Base-by-base conservation (phyloP, 1,140 invertebrate genomes). In the Drosophila teissieri region DNA sequence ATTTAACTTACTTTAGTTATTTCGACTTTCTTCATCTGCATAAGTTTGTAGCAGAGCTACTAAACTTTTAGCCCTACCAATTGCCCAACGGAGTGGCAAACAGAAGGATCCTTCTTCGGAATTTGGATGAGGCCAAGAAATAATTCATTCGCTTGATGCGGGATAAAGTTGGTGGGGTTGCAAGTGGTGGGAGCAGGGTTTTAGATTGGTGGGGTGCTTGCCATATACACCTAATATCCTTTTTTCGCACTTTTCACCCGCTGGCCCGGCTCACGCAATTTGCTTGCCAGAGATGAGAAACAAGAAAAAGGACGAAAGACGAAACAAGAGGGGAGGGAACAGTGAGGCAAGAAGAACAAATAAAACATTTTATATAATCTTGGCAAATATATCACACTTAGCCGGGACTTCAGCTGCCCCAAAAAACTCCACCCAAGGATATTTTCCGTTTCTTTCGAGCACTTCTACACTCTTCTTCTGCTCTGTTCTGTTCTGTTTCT, bases 291-390 rank as follows among this genome's bases (percentile, higher is more conserved):
- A 67, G 54, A 73, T 56, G 56, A 55, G 52, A 80, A 62, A 64
- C 65, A 72, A 67, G 63, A 60, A 57, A 24, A 60, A 51, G 49
- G 44, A 44, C 37, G 19, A 42, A 51, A 54, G 44, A 44, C 37
- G 19, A 42, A 62, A 34, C 19, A 44, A 56, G 57, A 63, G 52
- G 56, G n/a, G 39, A 67, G 31, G 45, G 19, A 42, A 44, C 51
- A 61, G 78, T 58, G 64, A 19, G 19, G 70, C 67, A 88, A 73
- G 58, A 80, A 83, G 70, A 89, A 89, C 77, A 90, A 91, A 91
- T 91, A 91, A 84, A 91, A 80, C 90, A 85, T 91, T 89, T 91
- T 91, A 91, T 85, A 91, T 91, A 91, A 91, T 91, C 90, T 91
- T 78, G 79, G 78, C 79, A 91, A 91, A 91, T 91, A 91, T 91